Percentiles rank a stretch among this genome's conserved stretches.
Conservation (phyloP, 2,797 vertebrate species). For the Neosalanx taihuensis region DNA sequence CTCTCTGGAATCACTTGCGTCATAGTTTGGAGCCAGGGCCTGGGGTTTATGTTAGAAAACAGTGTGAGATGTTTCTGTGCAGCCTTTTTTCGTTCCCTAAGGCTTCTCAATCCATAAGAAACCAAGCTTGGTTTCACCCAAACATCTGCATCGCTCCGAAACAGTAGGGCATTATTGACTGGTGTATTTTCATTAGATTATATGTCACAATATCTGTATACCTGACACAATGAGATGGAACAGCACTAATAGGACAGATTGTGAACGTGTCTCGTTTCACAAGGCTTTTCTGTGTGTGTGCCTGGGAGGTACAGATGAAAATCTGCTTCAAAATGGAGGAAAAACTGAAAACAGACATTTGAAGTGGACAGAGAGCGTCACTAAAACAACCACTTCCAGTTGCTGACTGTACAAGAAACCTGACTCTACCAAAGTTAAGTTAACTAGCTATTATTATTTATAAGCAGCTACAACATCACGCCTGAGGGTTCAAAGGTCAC, state of each 20-base stretch:
- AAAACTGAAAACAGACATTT: background rate
- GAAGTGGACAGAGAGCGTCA: too few relatives aligned
- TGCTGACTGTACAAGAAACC: background rate
- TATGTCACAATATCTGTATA: background rate
- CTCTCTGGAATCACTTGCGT: slow-evolving; percentile 46
- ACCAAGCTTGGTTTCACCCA: slow-evolving; percentile 1
- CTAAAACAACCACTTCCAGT: too few relatives aligned
- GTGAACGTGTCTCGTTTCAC: background rate
- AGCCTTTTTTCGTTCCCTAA: background rate
- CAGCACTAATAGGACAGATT: background rate
- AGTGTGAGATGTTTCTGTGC: background rate
- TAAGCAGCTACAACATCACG: background rate
- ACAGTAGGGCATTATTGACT: background rate
- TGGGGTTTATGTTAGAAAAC: background rate
- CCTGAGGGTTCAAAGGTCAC: too few relatives aligned
- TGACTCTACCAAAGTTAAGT: background rate
- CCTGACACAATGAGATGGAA: slow-evolving; percentile 9
- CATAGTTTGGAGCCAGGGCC: slow-evolving; percentile 19
- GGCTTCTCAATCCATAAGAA: slow-evolving; percentile 19
- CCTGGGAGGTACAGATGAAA: background rate
- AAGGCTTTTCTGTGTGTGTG: background rate
- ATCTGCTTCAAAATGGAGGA: background rate
- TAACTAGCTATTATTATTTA: background rate
- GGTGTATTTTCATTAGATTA: slow-evolving; percentile 4
- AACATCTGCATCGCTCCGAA: background rate